A percentile compares a stretch with the other conserved stretches of the same genome.
phyloP scores from a whole-genome alignment of 2,113 vertebrate genomes.

The Alosa alosa region DNA sequence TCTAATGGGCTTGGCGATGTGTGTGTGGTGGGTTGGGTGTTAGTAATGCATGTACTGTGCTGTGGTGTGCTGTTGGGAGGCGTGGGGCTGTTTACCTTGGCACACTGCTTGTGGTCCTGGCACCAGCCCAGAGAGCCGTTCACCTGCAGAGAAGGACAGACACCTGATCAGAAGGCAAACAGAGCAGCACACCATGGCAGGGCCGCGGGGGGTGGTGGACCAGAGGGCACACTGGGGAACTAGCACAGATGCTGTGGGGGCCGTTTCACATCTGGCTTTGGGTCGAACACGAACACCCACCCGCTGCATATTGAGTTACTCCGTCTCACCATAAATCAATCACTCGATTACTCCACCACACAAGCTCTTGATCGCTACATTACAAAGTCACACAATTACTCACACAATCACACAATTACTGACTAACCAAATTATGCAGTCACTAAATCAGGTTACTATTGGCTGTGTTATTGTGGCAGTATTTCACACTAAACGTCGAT shows the following conservation, averaged over 20 bases:
- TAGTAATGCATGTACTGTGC: not conserved
- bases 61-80: not conserved
- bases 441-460: not conserved
- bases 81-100: constrained; percentile 58
- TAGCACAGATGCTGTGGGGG: not conserved
- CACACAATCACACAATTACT: not conserved
- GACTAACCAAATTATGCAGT: not conserved
- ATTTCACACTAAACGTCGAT: not conserved
- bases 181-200: not conserved
- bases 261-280: not conserved
- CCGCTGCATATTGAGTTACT: not conserved
- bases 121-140: constrained; percentile 66
- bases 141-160: constrained; percentile 46
- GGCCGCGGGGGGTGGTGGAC: not conserved
- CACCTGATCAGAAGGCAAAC: constrained; percentile 19
- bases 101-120: constrained; percentile 60
- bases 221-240: not conserved
- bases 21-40: not conserved
- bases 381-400: not conserved
- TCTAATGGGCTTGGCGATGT: not conserved
- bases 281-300: not conserved
- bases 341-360: not conserved
- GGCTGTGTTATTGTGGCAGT: not conserved
- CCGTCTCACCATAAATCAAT: not conserved
- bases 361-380: not conserved